A percentile compares a stretch with the other conserved stretches of the same genome.
Evolutionary conservation across 2,113 vertebrate genomes (phyloP).

Genomic region (Malurus melanocephalus): DNA sequence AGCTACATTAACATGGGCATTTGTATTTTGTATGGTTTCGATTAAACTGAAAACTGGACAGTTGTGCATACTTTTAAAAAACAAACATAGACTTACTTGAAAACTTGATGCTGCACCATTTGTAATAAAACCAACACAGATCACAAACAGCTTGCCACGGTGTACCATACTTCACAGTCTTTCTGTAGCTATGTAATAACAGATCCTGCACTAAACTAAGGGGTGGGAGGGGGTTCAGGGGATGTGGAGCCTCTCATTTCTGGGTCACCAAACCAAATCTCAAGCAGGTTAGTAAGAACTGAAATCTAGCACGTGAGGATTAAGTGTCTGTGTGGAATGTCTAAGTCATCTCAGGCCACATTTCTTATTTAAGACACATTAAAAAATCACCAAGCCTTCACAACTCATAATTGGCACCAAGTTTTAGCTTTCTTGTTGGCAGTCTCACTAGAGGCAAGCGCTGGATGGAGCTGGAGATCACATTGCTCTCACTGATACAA

Average conservation of each 20-base stretch:
- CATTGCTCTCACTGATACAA: not conserved
- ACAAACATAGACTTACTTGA: constrained; percentile 78
- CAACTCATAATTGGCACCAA: not conserved
- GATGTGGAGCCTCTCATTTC: not conserved
- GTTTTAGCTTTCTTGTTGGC: constrained; percentile 17
- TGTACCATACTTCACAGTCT: constrained; percentile 59
- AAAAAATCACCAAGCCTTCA: not conserved
- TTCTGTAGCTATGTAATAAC: constrained; percentile 55
- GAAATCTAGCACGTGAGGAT: constrained; percentile 24
- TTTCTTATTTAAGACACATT: constrained; percentile 35
- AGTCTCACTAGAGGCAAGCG: not conserved
- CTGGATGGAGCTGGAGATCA: not conserved
- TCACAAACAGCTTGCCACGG: constrained; percentile 77
- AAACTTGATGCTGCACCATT: constrained; percentile 78
- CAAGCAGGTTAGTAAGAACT: constrained; percentile 22
- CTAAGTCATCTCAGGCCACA: constrained; percentile 31
- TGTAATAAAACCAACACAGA: constrained; percentile 75
- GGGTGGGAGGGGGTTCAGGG: not conserved
- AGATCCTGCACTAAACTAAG: constrained; percentile 52
- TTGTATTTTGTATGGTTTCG: constrained; percentile 76
- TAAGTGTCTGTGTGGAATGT: constrained; percentile 41
- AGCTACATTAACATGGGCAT: constrained; percentile 76
- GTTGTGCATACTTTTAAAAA: constrained; percentile 71
- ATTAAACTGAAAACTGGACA: constrained; percentile 74
- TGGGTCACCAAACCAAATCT: constrained; percentile 35